These are phyloP conservation scores for Agrilus cyanescens DNA, from an alignment of 2,888 invertebrate genomes.

Conservation along the genomic window DNA sequence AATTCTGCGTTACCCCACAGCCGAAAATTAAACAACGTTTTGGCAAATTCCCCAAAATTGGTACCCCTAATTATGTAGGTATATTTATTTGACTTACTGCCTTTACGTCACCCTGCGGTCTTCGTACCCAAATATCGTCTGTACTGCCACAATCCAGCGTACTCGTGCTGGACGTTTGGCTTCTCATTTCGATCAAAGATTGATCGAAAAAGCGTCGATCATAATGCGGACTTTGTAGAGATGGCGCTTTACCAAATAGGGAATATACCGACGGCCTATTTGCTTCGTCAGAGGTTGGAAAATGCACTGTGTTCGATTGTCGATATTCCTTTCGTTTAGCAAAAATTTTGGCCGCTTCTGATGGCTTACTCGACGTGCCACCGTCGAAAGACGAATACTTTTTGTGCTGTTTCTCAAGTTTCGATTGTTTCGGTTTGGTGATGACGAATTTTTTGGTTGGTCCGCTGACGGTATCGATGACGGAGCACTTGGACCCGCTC, in stretches of 20 bases:
- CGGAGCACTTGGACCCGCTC: constrained; percentile 33
- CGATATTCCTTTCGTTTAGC: constrained; percentile 38
- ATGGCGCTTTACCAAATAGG: constrained; percentile 42
- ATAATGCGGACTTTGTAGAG: constrained; percentile 51
- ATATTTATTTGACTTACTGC: constrained; percentile 43
- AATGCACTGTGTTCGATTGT: constrained; percentile 56
- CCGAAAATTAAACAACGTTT: no score
- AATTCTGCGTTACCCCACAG: no score
- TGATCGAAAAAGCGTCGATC: constrained; percentile 75
- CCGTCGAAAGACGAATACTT: not conserved
- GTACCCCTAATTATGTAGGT: no score
- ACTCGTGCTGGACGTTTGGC: constrained; percentile 51
- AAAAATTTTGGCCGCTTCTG: constrained; percentile 38
- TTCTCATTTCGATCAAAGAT: constrained; percentile 69
- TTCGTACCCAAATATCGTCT: constrained; percentile 56
- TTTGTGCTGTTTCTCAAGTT: constrained; percentile 4
- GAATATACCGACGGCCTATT: constrained; percentile 48
- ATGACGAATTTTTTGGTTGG: constrained; percentile 45
- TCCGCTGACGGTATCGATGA: constrained; percentile 34
- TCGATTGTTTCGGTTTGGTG: constrained; percentile 34
- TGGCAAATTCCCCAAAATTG: no score
- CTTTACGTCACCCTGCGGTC: constrained; percentile 40
- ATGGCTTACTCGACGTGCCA: constrained; percentile 32
- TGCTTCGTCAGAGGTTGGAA: constrained; percentile 47
- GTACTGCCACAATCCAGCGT: constrained; percentile 42